Conservation (phyloP, 2,888 invertebrate species). For the Neria commutata region DNA sequence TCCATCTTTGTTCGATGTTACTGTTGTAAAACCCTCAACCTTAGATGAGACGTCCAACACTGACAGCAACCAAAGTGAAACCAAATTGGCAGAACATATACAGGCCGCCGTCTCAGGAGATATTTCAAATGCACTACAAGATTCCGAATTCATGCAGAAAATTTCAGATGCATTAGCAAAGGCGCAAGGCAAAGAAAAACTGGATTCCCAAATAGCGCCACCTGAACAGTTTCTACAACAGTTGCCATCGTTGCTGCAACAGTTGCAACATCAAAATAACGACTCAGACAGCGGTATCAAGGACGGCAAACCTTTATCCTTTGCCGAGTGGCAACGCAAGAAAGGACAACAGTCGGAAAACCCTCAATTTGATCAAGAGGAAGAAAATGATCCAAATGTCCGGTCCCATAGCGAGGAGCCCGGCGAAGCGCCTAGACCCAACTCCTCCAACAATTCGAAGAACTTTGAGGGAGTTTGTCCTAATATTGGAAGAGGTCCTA, state of each 20-base stretch:
- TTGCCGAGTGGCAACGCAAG: constrained; percentile 48
- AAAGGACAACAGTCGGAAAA: constrained; percentile 26
- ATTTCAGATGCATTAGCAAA: constrained; percentile 53
- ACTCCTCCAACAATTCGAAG: constrained; percentile 6
- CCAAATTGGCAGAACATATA: constrained; percentile 13
- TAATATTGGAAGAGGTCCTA: constrained; percentile 7
- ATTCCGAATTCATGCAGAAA: constrained; percentile 55
- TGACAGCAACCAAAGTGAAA: not conserved
- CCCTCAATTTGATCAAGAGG: not conserved
- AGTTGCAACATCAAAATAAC: constrained; percentile 26
- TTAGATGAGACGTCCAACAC: not conserved
- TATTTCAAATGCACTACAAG: constrained; percentile 48
- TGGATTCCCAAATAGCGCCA: constrained; percentile 20
- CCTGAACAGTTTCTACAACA: constrained; percentile 30
- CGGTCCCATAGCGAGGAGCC: no score
- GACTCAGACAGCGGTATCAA: constrained; percentile 5
- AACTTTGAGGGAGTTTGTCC: constrained; percentile 12
- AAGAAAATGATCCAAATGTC: constrained; percentile 6
- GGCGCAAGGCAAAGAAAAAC: constrained; percentile 42
- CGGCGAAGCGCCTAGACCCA: not conserved
- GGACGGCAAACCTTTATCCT: constrained; percentile 32
- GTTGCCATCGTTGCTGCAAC: constrained; percentile 27
- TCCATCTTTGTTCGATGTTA: constrained; percentile 53
- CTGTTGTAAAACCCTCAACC: constrained; percentile 40
- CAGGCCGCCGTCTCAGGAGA: constrained; percentile 28